phyloP scores from a whole-genome alignment of 2,797 vertebrate species.

The Epinephelus coioides region DNA sequence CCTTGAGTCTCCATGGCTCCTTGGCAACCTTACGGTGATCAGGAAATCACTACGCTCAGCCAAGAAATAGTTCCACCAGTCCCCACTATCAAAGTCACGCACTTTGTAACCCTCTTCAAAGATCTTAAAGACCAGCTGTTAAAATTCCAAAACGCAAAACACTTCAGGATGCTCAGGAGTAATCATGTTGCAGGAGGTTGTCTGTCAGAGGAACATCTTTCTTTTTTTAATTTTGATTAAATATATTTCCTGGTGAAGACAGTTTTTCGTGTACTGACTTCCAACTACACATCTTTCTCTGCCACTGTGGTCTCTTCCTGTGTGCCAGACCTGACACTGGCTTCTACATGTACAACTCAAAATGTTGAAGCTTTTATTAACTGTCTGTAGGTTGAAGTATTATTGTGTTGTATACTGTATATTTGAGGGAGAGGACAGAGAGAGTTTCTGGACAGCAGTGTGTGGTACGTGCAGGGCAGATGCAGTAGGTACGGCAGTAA shows the following conservation, averaged over 20 bases:
- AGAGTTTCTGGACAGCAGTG: conserved; percentile 1
- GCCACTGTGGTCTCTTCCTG: conserved; percentile 5
- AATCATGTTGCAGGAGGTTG: neutral
- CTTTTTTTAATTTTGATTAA: no score
- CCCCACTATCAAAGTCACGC: neutral
- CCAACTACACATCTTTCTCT: neutral
- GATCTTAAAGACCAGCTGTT: neutral
- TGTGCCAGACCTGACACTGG: neutral
- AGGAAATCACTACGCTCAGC: neutral
- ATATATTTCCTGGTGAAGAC: neutral
- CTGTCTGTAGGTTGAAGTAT: neutral
- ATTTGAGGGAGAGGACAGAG: neutral
- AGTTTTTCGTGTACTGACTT: neutral
- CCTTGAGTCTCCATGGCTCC: no score
- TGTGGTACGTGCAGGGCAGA: conserved; percentile 1
- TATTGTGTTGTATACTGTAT: neutral
- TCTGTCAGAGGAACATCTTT: neutral
- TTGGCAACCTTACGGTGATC: neutral
- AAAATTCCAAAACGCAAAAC: neutral
- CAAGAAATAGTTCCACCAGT: neutral
- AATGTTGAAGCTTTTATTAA: neutral
- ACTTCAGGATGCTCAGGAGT: no score
- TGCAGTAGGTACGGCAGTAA: conserved; percentile 34
- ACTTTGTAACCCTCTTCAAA: neutral
- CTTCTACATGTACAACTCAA: neutral